Conservation (phyloP, 2,113 vertebrate species). For the Ginglymostoma cirratum region DNA sequence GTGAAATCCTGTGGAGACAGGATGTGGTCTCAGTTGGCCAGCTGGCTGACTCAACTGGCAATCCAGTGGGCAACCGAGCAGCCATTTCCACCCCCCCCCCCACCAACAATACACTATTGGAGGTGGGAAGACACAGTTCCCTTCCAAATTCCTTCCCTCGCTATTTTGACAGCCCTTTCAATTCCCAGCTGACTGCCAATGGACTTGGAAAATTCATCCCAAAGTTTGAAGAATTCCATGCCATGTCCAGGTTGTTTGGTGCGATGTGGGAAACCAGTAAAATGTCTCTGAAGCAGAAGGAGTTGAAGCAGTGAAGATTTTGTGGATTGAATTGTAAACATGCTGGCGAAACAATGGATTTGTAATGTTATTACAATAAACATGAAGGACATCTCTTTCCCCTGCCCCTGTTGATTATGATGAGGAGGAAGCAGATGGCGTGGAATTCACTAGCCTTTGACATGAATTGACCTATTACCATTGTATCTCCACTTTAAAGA, state of each 20-base stretch:
- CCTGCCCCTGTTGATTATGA: not conserved
- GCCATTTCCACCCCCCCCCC: no score
- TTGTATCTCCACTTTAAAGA: not conserved
- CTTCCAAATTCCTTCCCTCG: no score
- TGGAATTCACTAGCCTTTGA: not conserved
- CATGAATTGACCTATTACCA: not conserved
- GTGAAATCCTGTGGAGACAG: not conserved
- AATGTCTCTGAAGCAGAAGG: not conserved
- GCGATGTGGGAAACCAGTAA: not conserved
- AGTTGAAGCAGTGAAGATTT: not conserved
- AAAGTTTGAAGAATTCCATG: not conserved
- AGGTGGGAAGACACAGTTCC: not conserved
- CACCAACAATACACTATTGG: not conserved
- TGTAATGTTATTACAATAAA: not conserved
- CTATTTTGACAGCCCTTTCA: no score
- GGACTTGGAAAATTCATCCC: not conserved
- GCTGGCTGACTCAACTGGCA: not conserved
- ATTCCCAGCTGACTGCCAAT: not conserved
- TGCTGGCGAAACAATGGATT: not conserved
- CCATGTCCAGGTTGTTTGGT: not conserved
- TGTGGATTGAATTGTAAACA: not conserved
- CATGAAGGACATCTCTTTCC: not conserved
- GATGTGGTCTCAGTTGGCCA: not conserved
- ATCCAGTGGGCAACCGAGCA: not conserved
- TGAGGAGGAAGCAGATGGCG: not conserved